Base-by-base conservation (phyloP, 2,888 invertebrate genomes). In the Andrena flavipes region DNA sequence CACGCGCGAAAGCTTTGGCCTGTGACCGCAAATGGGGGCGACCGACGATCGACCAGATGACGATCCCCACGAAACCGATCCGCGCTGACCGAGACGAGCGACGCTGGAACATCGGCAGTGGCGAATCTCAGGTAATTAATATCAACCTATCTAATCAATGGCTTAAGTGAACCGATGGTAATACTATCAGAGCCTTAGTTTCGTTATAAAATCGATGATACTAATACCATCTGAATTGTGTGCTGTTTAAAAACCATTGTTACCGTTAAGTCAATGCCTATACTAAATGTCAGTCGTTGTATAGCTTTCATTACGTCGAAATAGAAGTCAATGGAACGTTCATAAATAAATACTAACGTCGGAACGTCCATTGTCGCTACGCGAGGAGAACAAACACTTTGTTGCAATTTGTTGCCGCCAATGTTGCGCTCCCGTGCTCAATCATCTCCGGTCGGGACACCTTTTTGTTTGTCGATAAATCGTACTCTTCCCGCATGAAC, bases 11-110 rank as follows among this genome's bases (percentile, higher is more conserved):
- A 48, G 51, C 29, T 20, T 48, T 23, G 62, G 49, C 80, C 80
- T 81, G 81, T 80, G 81, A 74, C 74, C 49, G 69, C 51, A 56
- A 56, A 78, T 35, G 42, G 23, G 33, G 69, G 35, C 69, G 78
- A 69, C 59, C 68, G n/a, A 72, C 56, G 63, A 73, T 73, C 80
- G n/a, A 68, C 48, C 48, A 13, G 64, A 59, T 51, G 68, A 73
- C 29, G 60, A 68, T 23, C 23, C 16, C 48, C 10, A n/a, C 23
- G 42, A 51, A 33, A 59, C 49, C 35, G 2, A 59, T 35, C n/a
- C 2, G 26, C 23, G 51, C 20, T 6, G 59, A 42, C 8, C 33
- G 20, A 56, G 60, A 30, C 35, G 30, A 20, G 10, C 68, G 4
- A 54, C 60, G 8, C 29, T 35, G 29, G 49, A 26, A 10, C 7